Evolutionary conservation across 1,140 invertebrate genomes (phyloP).

Genomic region (Rhysida immarginata): DNA sequence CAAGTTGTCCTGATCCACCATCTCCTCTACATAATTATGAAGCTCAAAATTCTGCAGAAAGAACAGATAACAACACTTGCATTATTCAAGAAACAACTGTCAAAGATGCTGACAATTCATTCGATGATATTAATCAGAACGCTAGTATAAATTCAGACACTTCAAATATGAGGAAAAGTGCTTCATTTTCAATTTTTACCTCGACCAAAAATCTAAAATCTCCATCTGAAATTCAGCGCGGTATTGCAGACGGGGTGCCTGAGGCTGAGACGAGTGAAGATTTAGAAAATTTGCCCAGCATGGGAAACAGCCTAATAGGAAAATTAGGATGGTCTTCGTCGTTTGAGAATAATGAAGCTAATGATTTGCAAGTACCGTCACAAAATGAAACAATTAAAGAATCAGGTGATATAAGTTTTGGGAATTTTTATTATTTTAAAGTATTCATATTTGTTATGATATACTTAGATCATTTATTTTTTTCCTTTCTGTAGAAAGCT

Average conservation of each 20-base stretch:
- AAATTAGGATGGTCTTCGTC: slow-evolving; percentile 49
- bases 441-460: no score
- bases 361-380: not conserved
- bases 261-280: slow-evolving; percentile 9
- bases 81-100: not conserved
- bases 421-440: no score
- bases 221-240: not conserved
- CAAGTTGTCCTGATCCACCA: slow-evolving; percentile 7
- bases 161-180: no score
- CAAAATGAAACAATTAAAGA: slow-evolving; percentile 8
- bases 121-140: not conserved
- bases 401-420: slow-evolving; percentile 5
- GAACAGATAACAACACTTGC: not conserved
- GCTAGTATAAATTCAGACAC: no score
- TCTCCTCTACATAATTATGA: not conserved
- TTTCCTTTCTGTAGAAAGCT: slow-evolving; percentile 23
- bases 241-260: not conserved
- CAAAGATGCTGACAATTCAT: not conserved
- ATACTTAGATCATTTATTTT: no score
- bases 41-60: not conserved
- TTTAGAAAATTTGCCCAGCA: slow-evolving; percentile 12
- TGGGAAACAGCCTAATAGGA: slow-evolving; percentile 47
- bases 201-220: not conserved
- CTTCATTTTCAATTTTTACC: no score
- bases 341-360: slow-evolving; percentile 37